Percentiles rank a stretch among this genome's conserved stretches.
phyloP scores from a whole-genome alignment of 1,140 invertebrate species.

The Sinonovacula constricta region DNA sequence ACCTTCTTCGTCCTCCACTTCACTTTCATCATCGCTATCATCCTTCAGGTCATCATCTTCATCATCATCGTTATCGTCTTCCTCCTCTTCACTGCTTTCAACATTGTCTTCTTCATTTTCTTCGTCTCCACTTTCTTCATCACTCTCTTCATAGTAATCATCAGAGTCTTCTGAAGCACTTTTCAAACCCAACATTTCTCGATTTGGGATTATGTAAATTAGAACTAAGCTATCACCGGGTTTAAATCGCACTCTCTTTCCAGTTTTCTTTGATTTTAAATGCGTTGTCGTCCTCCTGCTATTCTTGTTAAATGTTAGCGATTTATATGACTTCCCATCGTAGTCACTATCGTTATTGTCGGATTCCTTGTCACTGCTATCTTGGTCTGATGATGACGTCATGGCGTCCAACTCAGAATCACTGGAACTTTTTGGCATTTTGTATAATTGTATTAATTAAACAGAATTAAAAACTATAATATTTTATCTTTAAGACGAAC shows the following conservation, averaged over 20 bases:
- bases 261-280: conserved; percentile 40
- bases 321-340: conserved; percentile 17
- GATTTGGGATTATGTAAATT: conserved; percentile 38
- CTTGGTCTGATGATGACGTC: no score
- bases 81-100: conserved; percentile 23
- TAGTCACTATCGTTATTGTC: conserved; percentile 22
- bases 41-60: conserved; percentile 36
- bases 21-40: conserved; percentile 21
- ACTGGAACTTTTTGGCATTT: no score
- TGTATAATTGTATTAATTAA: no score
- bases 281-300: conserved; percentile 6
- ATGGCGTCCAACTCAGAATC: no score
- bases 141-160: conserved; percentile 16
- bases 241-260: conserved; percentile 44
- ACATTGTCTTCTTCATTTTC: conserved; percentile 24
- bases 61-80: conserved; percentile 23
- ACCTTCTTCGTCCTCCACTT: conserved; percentile 20
- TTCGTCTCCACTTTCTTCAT: conserved; percentile 27
- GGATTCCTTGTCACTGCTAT: no score
- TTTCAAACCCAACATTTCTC: conserved; percentile 50
- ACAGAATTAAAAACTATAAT: no score
- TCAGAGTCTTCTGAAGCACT: conserved; percentile 45
- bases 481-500: no score
- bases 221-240: conserved; percentile 42
- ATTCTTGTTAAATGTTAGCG: conserved; percentile 27